Percentiles rank a stretch among this genome's conserved stretches.
Evolutionary conservation across 2,888 invertebrate species (phyloP).

Genomic region (Ischnus inquisitorius): DNA sequence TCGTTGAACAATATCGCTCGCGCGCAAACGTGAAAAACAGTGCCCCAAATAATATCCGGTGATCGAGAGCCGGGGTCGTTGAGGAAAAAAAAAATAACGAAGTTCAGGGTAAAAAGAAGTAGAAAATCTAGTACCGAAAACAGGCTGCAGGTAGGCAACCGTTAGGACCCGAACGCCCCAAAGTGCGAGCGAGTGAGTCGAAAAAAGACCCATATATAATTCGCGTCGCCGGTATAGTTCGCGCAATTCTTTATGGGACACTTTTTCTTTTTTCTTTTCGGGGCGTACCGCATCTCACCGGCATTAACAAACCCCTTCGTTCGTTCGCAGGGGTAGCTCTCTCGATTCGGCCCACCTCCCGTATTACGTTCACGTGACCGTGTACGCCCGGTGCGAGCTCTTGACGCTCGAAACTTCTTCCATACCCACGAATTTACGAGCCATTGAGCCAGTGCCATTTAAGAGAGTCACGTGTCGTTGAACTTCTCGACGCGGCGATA

Average conservation of each 20-base stretch:
- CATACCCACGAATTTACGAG: constrained; percentile 57
- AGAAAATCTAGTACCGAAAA: constrained; percentile 53
- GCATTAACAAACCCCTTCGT: constrained; percentile 57
- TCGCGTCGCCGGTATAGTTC: constrained; percentile 59
- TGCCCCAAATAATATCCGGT: constrained; percentile 78
- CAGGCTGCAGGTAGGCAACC: constrained; percentile 79
- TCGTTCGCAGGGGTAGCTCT: constrained; percentile 36
- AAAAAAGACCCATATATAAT: constrained; percentile 48
- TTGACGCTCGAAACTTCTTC: constrained; percentile 21
- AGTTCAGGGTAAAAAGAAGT: constrained; percentile 54
- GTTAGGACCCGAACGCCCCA: constrained; percentile 70
- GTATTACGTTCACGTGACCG: constrained; percentile 35
- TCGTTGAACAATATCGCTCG: constrained; percentile 81
- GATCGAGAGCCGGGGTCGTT: constrained; percentile 73
- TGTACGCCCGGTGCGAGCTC: not conserved
- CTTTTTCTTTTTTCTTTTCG: constrained; percentile 62
- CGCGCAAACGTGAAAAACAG: constrained; percentile 58
- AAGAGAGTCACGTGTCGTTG: constrained; percentile 65
- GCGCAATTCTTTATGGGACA: constrained; percentile 75
- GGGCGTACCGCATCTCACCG: constrained; percentile 68
- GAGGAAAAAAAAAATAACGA: constrained; percentile 33
- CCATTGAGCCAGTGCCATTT: constrained; percentile 52
- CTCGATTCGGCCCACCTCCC: constrained; percentile 43
- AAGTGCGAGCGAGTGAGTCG: constrained; percentile 31
- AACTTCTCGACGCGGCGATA: constrained; percentile 31